Evolutionary conservation across 2,888 invertebrate genomes (phyloP).

Genomic region (Boloria selene): DNA sequence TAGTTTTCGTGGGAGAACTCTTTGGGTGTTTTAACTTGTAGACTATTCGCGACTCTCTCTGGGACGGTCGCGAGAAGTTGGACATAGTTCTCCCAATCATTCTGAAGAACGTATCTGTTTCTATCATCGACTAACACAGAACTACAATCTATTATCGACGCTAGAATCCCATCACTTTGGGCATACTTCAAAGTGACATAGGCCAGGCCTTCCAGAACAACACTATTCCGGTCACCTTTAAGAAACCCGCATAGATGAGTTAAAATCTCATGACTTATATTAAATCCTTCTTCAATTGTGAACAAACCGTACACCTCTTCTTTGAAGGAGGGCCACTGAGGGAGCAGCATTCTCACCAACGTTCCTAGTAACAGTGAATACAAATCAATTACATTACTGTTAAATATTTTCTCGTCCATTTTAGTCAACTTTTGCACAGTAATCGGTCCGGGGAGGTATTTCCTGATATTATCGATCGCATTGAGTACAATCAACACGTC

Average conservation of each 20-base stretch:
- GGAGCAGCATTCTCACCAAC: constrained; percentile 75
- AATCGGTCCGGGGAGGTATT: constrained; percentile 79
- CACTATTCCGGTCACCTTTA: constrained; percentile 60
- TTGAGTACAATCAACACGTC: constrained; percentile 52
- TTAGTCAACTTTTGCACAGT: constrained; percentile 86
- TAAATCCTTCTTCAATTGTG: constrained; percentile 78
- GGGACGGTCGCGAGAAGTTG: constrained; percentile 87
- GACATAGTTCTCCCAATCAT: constrained; percentile 79
- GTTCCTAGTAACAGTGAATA: constrained; percentile 79
- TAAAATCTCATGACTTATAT: constrained; percentile 74
- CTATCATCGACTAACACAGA: constrained; percentile 33
- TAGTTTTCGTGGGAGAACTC: constrained; percentile 83
- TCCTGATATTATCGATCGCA: constrained; percentile 43
- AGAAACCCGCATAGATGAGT: constrained; percentile 71
- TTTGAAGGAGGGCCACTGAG: constrained; percentile 82
- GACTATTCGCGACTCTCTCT: constrained; percentile 86
- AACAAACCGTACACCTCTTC: constrained; percentile 71
- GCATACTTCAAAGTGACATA: constrained; percentile 73
- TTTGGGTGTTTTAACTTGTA: constrained; percentile 79
- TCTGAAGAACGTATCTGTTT: constrained; percentile 43
- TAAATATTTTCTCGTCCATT: constrained; percentile 65
- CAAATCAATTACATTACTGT: constrained; percentile 61
- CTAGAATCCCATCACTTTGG: constrained; percentile 82
- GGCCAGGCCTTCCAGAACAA: constrained; percentile 60
- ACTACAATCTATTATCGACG: constrained; percentile 69